Evolutionary conservation across 2,888 invertebrate species (phyloP), one percentile per base, ranked within the genome.

Genomic region (Troilus luridus): DNA sequence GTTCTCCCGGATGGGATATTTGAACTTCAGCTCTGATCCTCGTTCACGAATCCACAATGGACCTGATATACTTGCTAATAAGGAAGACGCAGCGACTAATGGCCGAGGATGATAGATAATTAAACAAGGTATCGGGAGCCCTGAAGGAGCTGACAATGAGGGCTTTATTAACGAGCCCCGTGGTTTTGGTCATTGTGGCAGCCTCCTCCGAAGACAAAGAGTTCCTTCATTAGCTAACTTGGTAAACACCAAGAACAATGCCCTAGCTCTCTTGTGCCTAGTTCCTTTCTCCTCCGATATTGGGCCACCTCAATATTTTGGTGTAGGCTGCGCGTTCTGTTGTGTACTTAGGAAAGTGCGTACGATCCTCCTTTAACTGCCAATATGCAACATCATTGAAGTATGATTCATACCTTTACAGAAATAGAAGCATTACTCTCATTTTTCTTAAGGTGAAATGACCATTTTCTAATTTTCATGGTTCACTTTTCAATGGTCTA

Each of bases 171-270:
- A 88, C 59, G 91, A 72, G 89, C 60, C 56, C n/a, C 56, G 72
- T 59, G 91, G 85, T 89, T 91, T 91, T 89, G 91, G 91, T 91
- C 91, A 91, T 91, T 91, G 91, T 91, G 56, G 88, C 85, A 59
- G 59, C 64, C 88, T 85, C 89, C 88, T 91, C 89, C 77, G 89
- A 62, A 88, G 91, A 91, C 91, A 91, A 91, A 91, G 89, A 89
- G 88, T 91, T 91, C 91, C 91, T 91, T 91, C 91, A 91, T 91
- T 91, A 91, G 77, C 89, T 77, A 91, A 89, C 89, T 91, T 85
- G 81, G 89, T 89, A 89, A 89, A 89, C 89, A 64, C 60, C 67
- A n/a, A 21, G 21, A 85, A 85, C 85, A 85, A 85, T 56, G 14
- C 56, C 85, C 85, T 77, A 77, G 72, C 72, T 77, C 72, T 77